Base-by-base conservation (phyloP, 2,888 invertebrate species). In the Euproctis similis region DNA sequence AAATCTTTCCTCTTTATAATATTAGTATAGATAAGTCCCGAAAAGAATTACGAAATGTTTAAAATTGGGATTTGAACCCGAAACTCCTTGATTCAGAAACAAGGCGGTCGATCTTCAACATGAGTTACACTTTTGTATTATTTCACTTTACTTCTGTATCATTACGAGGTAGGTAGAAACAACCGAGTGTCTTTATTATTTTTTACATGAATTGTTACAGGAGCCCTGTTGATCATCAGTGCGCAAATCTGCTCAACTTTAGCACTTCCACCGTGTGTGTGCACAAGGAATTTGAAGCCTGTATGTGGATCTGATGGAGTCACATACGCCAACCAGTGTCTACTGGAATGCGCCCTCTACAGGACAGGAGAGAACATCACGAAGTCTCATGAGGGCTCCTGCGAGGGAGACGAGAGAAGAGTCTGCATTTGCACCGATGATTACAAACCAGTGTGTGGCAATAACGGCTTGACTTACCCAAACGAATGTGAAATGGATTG, bases 221-320 rank as follows among this genome's bases (percentile, higher is more conserved):
- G 47, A 34, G 30, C 57, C 12, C 7, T 71, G 5, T 23, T 69
- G 20, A 26, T 65, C 12, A 24, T 58, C 22, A 53, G 46, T 5
- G 34, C 50, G 2, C 51, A 43, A 37, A 36, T 52, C 18, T 44
- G 53, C 28, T n/a, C n/a, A n/a, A 21, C 30, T 10, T 19, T 55
- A 8, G 60, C 65, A 0, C 32, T 50, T 2, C 59, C 26, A 4
- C 38, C 22, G 2, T 35, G 34, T 11, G 16, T 7, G 4, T 35
- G 34, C n/a, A 8, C 16, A 2, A 33, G 42, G 27, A 33, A 43
- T 1, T 42, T 36, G n/a, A 28, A 77, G n/a, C 85, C 87, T 12
- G 88, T 90, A 6, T 92, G 92, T 63, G 92, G 90, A 9, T 87
- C 88, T 21, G 90, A 92, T 62, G 89, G 89, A 4, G 76, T 84